Evolutionary conservation across 2,113 vertebrate genomes (phyloP).

Genomic region (Pseudonaja textilis): DNA sequence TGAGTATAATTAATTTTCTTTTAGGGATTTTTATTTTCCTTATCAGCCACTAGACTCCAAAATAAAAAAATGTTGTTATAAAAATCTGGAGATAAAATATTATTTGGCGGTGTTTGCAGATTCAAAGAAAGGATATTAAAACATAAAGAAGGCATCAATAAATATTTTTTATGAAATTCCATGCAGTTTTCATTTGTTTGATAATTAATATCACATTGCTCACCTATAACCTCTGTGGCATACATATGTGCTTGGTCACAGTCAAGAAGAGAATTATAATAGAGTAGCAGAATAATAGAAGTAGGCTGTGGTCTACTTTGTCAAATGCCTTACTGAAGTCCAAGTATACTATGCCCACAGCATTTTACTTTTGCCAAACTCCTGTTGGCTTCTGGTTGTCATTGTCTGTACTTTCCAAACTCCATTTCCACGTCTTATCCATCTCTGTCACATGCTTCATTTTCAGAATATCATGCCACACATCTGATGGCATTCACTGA

Average conservation of each 20-base stretch:
- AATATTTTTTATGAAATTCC: not conserved
- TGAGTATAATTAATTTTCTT: not conserved
- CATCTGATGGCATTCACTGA: not conserved
- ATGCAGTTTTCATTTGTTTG: not conserved
- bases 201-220: not conserved
- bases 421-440: not conserved
- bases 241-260: not conserved
- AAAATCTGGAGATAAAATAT: not conserved
- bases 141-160: not conserved
- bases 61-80: not conserved
- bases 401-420: not conserved
- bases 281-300: not conserved
- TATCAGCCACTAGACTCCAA: not conserved
- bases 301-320: not conserved
- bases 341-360: not conserved
- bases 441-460: not conserved
- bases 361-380: not conserved
- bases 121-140: not conserved
- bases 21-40: not conserved
- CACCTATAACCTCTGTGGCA: not conserved
- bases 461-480: not conserved
- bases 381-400: not conserved
- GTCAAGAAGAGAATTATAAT: not conserved
- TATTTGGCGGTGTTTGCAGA: not conserved
- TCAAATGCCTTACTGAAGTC: not conserved